Conservation (phyloP, 2,797 vertebrate species). For the Dermochelys coriacea region DNA sequence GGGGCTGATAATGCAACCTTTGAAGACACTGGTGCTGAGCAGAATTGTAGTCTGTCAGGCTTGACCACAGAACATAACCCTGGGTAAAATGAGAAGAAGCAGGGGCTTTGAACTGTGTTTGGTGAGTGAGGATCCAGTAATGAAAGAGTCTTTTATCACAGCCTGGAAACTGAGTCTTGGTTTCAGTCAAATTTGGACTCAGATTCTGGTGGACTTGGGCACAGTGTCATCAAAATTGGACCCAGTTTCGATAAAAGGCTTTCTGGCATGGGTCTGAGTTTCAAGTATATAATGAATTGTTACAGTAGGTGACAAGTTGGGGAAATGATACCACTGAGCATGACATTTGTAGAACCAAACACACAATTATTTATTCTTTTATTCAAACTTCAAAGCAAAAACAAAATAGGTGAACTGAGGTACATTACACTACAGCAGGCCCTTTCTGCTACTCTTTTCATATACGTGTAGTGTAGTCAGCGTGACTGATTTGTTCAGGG, state of each 20-base stretch:
- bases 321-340: not conserved
- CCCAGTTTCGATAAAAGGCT: not conserved
- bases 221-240: not conserved
- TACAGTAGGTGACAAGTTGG: not conserved
- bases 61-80: not conserved
- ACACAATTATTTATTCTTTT: not conserved
- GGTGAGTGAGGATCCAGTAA: not conserved
- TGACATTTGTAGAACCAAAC: not conserved
- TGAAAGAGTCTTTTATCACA: not conserved
- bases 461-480: not conserved
- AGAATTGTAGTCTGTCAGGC: not conserved
- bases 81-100: not conserved
- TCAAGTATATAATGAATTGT: not conserved
- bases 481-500: not conserved
- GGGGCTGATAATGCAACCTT: not conserved
- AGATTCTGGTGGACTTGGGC: not conserved
- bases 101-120: not conserved
- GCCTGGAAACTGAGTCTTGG: fast-evolving
- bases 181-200: not conserved
- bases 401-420: not conserved
- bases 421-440: not conserved
- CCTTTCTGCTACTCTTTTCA: not conserved
- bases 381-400: not conserved
- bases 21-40: not conserved
- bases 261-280: not conserved